Percentiles rank a stretch among this genome's conserved stretches.
These are phyloP conservation scores for Zophobas atratus DNA, from an alignment of 1,140 invertebrate species.

Conservation along the genomic window DNA sequence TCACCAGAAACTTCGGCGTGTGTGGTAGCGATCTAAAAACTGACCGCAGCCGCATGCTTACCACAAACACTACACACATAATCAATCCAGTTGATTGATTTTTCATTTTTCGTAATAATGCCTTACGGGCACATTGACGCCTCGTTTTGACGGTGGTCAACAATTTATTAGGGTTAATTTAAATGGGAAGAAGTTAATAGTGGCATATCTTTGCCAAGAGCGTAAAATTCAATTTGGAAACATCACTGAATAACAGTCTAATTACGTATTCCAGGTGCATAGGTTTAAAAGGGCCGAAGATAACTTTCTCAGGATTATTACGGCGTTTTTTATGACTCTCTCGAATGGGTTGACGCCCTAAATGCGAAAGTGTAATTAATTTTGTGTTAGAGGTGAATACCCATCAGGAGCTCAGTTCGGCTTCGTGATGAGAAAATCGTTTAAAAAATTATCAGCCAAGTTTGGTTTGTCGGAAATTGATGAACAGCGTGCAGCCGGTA, in stretches of 20 bases:
- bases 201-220: slow-evolving; percentile 3
- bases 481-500: no score
- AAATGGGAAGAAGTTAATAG: neutral
- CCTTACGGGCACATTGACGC: slow-evolving; percentile 20
- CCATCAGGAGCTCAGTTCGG: slow-evolving; percentile 3
- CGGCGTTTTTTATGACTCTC: slow-evolving; percentile 17
- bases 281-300: slow-evolving; percentile 22
- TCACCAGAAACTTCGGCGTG: slow-evolving; percentile 16
- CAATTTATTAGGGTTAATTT: slow-evolving; percentile 24
- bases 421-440: neutral
- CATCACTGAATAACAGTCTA: slow-evolving; percentile 25
- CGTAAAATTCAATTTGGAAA: slow-evolving; percentile 26
- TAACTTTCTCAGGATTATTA: slow-evolving; percentile 27
- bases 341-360: slow-evolving; percentile 23
- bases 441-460: neutral
- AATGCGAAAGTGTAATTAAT: slow-evolving; percentile 31
- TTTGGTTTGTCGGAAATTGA: neutral
- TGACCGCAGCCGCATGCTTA: neutral
- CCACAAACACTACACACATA: slow-evolving; percentile 8
- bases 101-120: slow-evolving; percentile 26
- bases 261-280: slow-evolving; percentile 40
- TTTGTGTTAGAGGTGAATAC: slow-evolving; percentile 8
- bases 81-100: slow-evolving; percentile 20
- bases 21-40: slow-evolving; percentile 16
- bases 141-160: slow-evolving; percentile 8